Evolutionary conservation across 2,888 invertebrate species (phyloP).

Genomic region (Strigamia crassipes): DNA sequence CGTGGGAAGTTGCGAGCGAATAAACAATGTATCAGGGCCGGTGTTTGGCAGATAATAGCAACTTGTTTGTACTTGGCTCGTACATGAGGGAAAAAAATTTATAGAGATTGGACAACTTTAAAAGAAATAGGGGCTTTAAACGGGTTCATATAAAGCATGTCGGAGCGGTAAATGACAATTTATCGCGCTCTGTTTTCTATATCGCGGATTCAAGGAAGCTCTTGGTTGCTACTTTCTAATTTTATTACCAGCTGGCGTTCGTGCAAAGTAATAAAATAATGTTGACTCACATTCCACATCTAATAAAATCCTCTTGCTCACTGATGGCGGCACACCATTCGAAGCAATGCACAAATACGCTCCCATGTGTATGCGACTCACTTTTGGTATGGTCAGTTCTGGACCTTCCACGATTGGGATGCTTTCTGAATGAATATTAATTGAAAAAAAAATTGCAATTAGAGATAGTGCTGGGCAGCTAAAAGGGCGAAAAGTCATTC

Average conservation of each 20-base stretch:
- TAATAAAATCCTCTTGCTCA: constrained; percentile 80
- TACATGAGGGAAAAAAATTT: neutral
- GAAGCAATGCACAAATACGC: constrained; percentile 91
- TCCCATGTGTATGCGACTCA: constrained; percentile 89
- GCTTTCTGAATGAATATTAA: constrained; percentile 66
- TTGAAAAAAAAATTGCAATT: neutral
- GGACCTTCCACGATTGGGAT: constrained; percentile 78
- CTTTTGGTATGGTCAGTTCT: constrained; percentile 80
- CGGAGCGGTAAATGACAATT: neutral
- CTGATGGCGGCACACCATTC: constrained; percentile 88
- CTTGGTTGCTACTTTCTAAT: constrained; percentile 11
- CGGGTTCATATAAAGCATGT: neutral
- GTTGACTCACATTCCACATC: constrained; percentile 78
- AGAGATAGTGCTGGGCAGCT: neutral
- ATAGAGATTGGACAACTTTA: neutral
- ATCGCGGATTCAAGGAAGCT: neutral
- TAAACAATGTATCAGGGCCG: neutral
- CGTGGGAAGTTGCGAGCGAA: neutral
- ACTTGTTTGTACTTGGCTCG: no score
- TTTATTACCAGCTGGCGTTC: constrained; percentile 14
- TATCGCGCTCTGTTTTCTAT: neutral
- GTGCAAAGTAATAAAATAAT: constrained; percentile 14
- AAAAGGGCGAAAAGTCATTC: neutral
- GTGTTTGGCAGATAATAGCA: no score
- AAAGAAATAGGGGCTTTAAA: neutral